Evolutionary conservation across 2,888 invertebrate species (phyloP), one percentile per base, ranked within the genome.

Genomic region (Sinodicranocentrus sp.): DNA sequence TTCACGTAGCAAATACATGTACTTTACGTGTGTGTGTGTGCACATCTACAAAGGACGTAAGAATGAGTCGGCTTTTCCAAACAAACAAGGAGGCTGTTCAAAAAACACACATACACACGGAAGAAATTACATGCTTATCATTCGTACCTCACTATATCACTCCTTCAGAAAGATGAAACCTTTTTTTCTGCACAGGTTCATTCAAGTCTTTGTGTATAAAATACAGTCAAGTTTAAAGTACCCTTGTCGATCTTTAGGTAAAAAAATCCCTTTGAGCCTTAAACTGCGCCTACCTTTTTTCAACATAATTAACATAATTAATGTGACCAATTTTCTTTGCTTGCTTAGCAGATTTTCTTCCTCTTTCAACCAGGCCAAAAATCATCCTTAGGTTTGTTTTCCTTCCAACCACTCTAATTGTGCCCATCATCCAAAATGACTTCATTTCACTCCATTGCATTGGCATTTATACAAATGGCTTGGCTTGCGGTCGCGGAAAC

Each of bases 11-110:
- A 72, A 57, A 72, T 48, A 48, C 48, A 48, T 15, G 15, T 48
- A 48, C n/a, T 39, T 13, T 23, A 13, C 57, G 19, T n/a, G 15
- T n/a, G 61, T 61, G 28, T 28, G 10, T 33, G 2, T 33, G 28
- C 2, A n/a, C 48, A 57, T 19, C 57, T 57, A 21, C 21, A 21
- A 33, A 39, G 33, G 65, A 17, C 43, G 33, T n/a, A n/a, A n/a
- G 65, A 65, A 43, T 54, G 63, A 75, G 71, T 76, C 70, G 63
- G 76, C 82, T 71, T 82, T 76, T 63, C 65, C 23, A 75, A 82
- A 82, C 73, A 75, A 82, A 75, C 61, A 75, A 73, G 21, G 23
- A 67, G 33, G 44, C 25, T 1, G 54, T 8, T n/a, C 3, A 68
- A 48, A 48, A 39, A 25, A 52, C 70, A 70, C 75, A 67, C 48